phyloP scores from a whole-genome alignment of 2,113 vertebrate genomes.

The Fulica atra region DNA sequence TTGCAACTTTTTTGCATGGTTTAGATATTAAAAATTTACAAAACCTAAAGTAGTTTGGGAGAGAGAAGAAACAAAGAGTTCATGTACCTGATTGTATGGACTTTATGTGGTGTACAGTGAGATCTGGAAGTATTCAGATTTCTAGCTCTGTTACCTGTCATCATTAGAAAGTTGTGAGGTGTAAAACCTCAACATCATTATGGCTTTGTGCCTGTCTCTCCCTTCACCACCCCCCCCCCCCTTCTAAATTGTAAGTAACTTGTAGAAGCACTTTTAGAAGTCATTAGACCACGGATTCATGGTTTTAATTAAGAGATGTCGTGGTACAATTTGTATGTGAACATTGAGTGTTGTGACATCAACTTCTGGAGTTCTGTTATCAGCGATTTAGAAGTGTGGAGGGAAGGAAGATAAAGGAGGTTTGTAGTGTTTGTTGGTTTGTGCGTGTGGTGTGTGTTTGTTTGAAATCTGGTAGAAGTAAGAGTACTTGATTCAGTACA shows the following conservation, averaged over 20 bases:
- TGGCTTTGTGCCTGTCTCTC: not conserved
- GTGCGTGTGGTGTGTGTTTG: not conserved
- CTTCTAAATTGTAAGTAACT: not conserved
- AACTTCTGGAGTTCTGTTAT: not conserved
- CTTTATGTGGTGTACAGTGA: not conserved
- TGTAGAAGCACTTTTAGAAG: not conserved
- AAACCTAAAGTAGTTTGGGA: not conserved
- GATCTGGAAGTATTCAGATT: not conserved
- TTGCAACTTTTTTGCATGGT: rapidly evolving
- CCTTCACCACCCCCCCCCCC: not conserved
- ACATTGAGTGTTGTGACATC: not conserved
- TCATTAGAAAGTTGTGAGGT: not conserved
- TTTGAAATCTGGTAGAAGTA: not conserved
- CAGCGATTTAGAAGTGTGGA: not conserved
- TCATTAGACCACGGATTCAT: not conserved
- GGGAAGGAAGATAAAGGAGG: not conserved
- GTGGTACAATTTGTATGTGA: not conserved
- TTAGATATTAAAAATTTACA: not conserved
- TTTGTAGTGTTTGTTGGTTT: not conserved
- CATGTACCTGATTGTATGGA: not conserved
- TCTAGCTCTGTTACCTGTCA: not conserved
- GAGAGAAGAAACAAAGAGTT: not conserved
- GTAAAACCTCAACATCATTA: not conserved
- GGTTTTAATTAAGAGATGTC: not conserved
- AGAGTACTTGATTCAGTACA: not conserved